A percentile compares a stretch with the other conserved stretches of the same genome.
phyloP scores from a whole-genome alignment of 2,113 vertebrate species.

The Anseranas semipalmata region DNA sequence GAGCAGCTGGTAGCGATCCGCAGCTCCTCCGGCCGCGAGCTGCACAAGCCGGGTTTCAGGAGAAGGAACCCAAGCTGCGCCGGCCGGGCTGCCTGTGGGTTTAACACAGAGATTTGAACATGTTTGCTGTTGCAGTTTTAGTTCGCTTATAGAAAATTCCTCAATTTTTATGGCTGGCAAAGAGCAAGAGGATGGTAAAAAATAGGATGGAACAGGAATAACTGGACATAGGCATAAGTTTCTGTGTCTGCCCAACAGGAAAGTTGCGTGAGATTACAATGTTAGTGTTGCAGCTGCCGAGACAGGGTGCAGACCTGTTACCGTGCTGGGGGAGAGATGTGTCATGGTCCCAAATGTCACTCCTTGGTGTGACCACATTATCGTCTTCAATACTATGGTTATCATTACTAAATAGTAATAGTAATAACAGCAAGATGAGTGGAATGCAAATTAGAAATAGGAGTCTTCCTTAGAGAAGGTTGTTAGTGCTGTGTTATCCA shows the following conservation, averaged over 20 bases:
- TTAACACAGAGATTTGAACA: not conserved
- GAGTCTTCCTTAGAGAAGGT: fast-evolving
- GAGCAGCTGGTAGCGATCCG: not conserved
- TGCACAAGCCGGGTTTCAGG: not conserved
- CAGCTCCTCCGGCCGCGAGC: conserved; percentile 4
- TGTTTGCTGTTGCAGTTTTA: not conserved
- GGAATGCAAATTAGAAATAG: not conserved
- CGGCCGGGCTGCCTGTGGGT: not conserved
- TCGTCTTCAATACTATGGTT: no score
- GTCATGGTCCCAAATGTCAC: not conserved
- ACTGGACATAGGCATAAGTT: not conserved
- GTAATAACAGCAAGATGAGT: not conserved
- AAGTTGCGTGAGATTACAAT: not conserved
- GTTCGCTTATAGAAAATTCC: not conserved
- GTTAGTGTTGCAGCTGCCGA: fast-evolving
- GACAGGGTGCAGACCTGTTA: not conserved
- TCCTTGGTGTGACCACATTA: not conserved
- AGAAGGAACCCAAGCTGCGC: not conserved
- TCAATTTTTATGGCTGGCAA: not conserved
- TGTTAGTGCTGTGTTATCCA: not conserved
- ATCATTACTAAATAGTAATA: fast-evolving
- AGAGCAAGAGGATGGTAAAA: not conserved
- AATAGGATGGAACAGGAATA: not conserved
- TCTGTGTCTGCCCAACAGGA: not conserved
- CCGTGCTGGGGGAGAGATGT: not conserved